These are phyloP conservation scores for Manduca sexta DNA, from an alignment of 1,140 invertebrate species.

Conservation along the genomic window DNA sequence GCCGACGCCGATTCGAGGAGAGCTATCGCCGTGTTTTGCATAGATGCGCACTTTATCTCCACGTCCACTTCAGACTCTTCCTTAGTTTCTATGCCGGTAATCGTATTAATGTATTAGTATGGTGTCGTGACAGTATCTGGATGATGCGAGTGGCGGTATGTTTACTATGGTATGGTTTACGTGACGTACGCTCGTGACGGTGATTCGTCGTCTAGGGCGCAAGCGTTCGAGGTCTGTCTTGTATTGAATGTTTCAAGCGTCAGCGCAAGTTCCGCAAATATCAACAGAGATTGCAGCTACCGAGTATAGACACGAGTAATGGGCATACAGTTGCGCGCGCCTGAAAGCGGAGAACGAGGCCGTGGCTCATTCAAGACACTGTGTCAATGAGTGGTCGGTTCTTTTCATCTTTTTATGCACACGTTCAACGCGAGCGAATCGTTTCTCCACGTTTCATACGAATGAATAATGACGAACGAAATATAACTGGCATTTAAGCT, in stretches of 20 bases:
- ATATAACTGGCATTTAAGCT: constrained; percentile 8
- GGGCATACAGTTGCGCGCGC: constrained; percentile 25
- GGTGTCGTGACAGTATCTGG: constrained; percentile 14
- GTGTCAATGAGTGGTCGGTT: constrained; percentile 46
- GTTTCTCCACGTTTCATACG: constrained; percentile 7
- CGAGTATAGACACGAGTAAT: constrained; percentile 21
- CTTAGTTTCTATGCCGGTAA: constrained; percentile 21
- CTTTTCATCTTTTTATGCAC: constrained; percentile 49
- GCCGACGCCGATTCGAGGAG: constrained; percentile 62
- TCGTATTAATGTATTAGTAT: constrained; percentile 15
- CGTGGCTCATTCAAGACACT: constrained; percentile 49
- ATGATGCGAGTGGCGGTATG: constrained; percentile 33
- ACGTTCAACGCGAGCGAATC: constrained; percentile 26
- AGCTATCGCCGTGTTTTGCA: constrained; percentile 68
- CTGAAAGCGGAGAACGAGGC: constrained; percentile 50
- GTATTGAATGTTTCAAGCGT: too few species aligned
- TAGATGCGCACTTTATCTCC: constrained; percentile 51
- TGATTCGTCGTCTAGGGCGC: too few species aligned
- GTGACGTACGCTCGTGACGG: constrained; percentile 1
- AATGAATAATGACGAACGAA: constrained; percentile 10
- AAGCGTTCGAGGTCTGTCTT: too few species aligned
- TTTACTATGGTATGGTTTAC: constrained; percentile 65
- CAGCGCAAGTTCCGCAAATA: constrained; percentile 17
- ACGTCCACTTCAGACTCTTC: constrained; percentile 31
- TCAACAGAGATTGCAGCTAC: constrained; percentile 17